Percentiles rank a stretch among this genome's conserved stretches.
phyloP scores from a whole-genome alignment of 2,797 vertebrate genomes.

The Acrossocheilus wenchowensis region DNA sequence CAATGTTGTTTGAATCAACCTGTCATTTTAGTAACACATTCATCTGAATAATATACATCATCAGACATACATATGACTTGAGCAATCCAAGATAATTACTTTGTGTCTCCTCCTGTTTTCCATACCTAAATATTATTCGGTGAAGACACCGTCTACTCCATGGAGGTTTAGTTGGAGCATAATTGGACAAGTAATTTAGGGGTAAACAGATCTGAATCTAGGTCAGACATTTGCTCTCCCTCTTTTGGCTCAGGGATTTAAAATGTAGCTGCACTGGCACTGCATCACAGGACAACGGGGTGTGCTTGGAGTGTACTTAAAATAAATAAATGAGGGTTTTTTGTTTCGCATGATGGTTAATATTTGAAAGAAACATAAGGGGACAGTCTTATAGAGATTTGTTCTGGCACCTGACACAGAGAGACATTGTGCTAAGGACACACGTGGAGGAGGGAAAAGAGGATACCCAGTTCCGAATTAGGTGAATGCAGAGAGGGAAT shows the following conservation, averaged over 20 bases:
- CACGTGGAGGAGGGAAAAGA: slow-evolving; percentile 16
- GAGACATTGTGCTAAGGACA: slow-evolving; percentile 24
- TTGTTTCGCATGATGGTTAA: slow-evolving; percentile 16
- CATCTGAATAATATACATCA: not conserved
- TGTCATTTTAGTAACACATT: not conserved
- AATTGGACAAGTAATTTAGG: slow-evolving; percentile 62
- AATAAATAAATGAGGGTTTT: not conserved
- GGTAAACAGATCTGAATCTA: slow-evolving; percentile 67
- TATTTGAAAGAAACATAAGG: slow-evolving; percentile 35
- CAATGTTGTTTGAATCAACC: not conserved
- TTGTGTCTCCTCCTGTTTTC: slow-evolving; percentile 30
- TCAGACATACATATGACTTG: not conserved
- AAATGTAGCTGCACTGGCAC: not conserved
- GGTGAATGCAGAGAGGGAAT: slow-evolving; percentile 27
- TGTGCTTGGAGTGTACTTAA: not conserved
- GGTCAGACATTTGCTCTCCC: slow-evolving; percentile 61
- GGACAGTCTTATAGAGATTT: slow-evolving; percentile 5
- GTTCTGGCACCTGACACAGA: slow-evolving; percentile 35
- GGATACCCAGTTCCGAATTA: not conserved
- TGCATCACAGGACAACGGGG: not conserved
- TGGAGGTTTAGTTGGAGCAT: slow-evolving; percentile 44
- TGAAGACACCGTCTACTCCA: slow-evolving; percentile 52
- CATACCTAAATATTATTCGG: slow-evolving; percentile 57
- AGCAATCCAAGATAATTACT: not conserved
- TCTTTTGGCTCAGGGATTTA: slow-evolving; percentile 19